Evolutionary conservation across 2,797 vertebrate species (phyloP).

Genomic region (Monodelphis domestica): DNA sequence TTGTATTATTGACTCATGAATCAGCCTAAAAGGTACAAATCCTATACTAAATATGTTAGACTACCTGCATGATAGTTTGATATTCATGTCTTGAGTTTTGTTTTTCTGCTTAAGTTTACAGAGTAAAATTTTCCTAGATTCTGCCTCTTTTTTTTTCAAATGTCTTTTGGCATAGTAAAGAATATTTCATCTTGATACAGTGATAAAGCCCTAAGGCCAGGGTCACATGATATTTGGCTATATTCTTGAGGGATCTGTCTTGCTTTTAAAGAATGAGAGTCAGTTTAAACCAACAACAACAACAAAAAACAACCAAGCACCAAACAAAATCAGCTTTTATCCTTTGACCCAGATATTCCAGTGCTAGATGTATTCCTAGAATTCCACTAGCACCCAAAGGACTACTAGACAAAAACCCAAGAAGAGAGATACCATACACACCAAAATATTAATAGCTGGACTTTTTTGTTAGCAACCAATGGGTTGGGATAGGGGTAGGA

Average conservation of each 20-base stretch:
- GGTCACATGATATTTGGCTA: background rate
- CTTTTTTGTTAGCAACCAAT: background rate
- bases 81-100: background rate
- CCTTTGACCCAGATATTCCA: background rate
- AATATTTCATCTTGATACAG: background rate
- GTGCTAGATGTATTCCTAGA: background rate
- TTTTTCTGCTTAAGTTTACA: background rate
- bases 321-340: background rate
- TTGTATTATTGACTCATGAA: background rate
- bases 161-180: background rate
- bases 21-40: background rate
- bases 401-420: background rate
- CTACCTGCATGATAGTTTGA: background rate
- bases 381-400: too few species aligned
- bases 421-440: background rate
- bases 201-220: background rate
- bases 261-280: background rate
- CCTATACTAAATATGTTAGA: background rate
- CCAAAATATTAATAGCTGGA: background rate
- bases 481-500: background rate
- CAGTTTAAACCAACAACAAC: background rate
- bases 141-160: background rate
- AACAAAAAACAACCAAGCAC: background rate
- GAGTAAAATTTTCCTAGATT: background rate
- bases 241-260: background rate